phyloP scores from a whole-genome alignment of 2,113 vertebrate species.

The Capra hircus region DNA sequence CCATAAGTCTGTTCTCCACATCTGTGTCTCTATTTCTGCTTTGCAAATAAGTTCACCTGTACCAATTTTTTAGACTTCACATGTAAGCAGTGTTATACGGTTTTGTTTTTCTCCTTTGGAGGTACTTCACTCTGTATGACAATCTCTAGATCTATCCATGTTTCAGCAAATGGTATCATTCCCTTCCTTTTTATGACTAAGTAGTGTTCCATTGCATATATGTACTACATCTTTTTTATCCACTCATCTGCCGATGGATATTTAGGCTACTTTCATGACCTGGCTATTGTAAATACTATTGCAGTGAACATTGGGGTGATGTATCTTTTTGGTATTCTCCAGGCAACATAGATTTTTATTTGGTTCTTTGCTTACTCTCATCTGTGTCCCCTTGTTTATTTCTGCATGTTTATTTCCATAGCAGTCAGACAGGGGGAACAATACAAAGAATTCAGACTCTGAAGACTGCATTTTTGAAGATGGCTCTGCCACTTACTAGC shows the following conservation, averaged over 20 bases:
- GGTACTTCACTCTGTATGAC: not conserved
- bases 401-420: not conserved
- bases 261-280: not conserved
- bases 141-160: not conserved
- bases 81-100: not conserved
- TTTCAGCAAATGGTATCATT: not conserved
- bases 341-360: not conserved
- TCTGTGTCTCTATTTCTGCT: not conserved
- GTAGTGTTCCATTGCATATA: not conserved
- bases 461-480: not conserved
- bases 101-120: not conserved
- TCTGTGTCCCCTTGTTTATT: not conserved
- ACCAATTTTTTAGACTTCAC: not conserved
- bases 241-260: not conserved
- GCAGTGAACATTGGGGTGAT: not conserved
- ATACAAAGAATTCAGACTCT: not conserved
- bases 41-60: not conserved
- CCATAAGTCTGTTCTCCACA: not conserved
- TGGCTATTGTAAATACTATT: not conserved
- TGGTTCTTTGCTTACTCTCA: not conserved
- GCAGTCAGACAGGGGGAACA: not conserved
- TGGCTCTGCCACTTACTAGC: not conserved
- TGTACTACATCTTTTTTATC: not conserved
- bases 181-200: not conserved
- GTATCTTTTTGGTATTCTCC: not conserved